Conservation (phyloP, 2,113 vertebrate species). For the Etia nguti region DNA sequence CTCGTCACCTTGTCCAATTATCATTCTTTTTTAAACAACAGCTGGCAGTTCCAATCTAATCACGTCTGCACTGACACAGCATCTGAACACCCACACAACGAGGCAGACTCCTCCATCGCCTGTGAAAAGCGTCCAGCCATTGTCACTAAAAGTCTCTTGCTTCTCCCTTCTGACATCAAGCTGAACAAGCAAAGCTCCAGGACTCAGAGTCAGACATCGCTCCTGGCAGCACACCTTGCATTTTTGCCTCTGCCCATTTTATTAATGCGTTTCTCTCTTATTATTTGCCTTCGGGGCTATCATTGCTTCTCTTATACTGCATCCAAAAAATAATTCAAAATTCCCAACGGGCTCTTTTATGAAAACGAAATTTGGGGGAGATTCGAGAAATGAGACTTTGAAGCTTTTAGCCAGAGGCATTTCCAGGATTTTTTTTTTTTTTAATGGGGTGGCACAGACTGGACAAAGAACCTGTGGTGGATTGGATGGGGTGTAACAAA, state of each 20-base stretch:
- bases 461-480: background rate
- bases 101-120: background rate
- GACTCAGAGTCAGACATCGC: background rate
- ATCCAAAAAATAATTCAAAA: constrained; percentile 22
- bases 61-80: background rate
- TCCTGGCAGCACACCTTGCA: constrained; percentile 9
- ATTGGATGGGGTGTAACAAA: background rate
- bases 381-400: background rate
- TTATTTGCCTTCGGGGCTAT: constrained; percentile 9
- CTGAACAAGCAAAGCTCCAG: background rate
- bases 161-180: background rate
- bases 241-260: constrained; percentile 25
- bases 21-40: constrained; percentile 3
- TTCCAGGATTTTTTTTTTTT: background rate
- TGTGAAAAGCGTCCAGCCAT: background rate
- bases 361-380: background rate
- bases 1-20: constrained; percentile 40
- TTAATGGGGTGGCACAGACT: background rate
- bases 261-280: background rate
- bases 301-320: background rate
- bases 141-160: background rate
- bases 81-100: background rate
- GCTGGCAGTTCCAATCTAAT: constrained; percentile 25
- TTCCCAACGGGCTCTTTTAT: background rate
- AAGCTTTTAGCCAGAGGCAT: background rate